Conservation (phyloP, 1,140 invertebrate species). For the fruit fly (Drosophila melanogaster) region DNA sequence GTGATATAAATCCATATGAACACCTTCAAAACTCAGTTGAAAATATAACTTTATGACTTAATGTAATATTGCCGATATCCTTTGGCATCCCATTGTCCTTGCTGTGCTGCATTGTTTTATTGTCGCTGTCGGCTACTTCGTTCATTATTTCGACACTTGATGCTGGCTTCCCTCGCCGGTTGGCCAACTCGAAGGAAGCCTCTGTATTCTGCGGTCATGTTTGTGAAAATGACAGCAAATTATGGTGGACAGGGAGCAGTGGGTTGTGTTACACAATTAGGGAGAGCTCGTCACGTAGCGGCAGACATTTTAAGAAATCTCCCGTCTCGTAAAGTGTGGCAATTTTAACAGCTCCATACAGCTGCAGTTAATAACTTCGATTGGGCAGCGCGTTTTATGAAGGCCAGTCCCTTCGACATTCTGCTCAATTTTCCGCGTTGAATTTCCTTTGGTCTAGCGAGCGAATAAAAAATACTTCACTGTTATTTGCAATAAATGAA, state of each 20-base stretch:
- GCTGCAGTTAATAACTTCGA: conserved; percentile 79
- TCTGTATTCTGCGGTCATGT: conserved; percentile 26
- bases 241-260: conserved; percentile 33
- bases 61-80: no score
- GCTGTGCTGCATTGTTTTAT: conserved; percentile 38
- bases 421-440: conserved; percentile 49
- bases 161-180: conserved; percentile 10
- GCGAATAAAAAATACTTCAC: conserved; percentile 73
- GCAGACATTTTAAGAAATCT: conserved; percentile 9
- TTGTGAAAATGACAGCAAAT: conserved; percentile 52
- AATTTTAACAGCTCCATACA: conserved; percentile 56
- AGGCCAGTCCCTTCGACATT: neutral
- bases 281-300: conserved; percentile 25
- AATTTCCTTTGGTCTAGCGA: conserved; percentile 35
- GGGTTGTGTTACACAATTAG: conserved; percentile 49
- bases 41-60: no score
- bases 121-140: conserved; percentile 36
- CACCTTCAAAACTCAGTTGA: no score
- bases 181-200: conserved; percentile 7
- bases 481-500: conserved; percentile 81
- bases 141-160: conserved; percentile 62
- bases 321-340: conserved; percentile 37
- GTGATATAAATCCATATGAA: no score
- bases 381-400: conserved; percentile 35
- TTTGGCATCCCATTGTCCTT: conserved; percentile 17